Evolutionary conservation across 1,140 invertebrate species (phyloP).

Genomic region (Harpegnathos saltator): DNA sequence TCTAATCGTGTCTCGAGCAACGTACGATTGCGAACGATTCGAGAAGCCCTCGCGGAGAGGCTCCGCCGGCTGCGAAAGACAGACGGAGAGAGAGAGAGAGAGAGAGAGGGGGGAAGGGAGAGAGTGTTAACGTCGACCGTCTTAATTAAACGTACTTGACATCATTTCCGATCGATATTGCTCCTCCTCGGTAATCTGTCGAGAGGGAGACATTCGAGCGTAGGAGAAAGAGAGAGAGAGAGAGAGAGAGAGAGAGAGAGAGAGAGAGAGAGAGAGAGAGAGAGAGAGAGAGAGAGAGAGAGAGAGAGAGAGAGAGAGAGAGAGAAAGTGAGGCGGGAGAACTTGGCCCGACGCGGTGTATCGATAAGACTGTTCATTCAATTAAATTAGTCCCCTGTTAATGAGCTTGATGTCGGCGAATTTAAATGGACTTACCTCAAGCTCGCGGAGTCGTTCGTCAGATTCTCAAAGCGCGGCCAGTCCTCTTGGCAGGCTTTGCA

Average conservation of each 20-base stretch:
- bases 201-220: neutral
- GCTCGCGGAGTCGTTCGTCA: constrained; percentile 83
- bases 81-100: too few relatives aligned
- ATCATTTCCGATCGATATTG: constrained; percentile 38
- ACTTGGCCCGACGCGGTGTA: neutral
- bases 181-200: constrained; percentile 13
- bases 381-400: constrained; percentile 39
- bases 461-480: constrained; percentile 90
- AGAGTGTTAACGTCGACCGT: neutral
- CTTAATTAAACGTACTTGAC: constrained; percentile 27
- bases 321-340: too few relatives aligned
- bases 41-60: too few relatives aligned
- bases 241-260: too few relatives aligned
- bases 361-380: constrained; percentile 32
- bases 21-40: too few relatives aligned
- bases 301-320: too few relatives aligned
- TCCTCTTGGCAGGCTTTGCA: constrained; percentile 91
- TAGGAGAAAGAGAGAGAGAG: too few relatives aligned
- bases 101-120: too few relatives aligned
- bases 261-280: too few relatives aligned
- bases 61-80: too few relatives aligned
- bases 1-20: too few relatives aligned
- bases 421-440: constrained; percentile 70
- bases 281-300: too few relatives aligned
- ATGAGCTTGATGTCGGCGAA: constrained; percentile 35